These are phyloP conservation scores for Microcebus griseorufus DNA, from an alignment of 2,113 vertebrate genomes.

Conservation along the genomic window DNA sequence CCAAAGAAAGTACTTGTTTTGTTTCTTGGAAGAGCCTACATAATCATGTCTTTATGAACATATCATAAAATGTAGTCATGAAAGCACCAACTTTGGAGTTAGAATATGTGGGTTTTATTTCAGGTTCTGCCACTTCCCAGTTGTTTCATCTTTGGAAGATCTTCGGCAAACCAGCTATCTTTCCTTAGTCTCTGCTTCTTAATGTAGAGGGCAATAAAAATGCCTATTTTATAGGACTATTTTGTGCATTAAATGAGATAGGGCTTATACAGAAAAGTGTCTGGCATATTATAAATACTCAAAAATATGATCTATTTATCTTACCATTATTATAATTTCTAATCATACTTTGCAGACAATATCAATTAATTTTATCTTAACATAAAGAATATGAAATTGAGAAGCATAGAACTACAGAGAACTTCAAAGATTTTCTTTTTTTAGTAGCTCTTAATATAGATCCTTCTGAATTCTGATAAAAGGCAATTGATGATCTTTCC, in stretches of 20 bases:
- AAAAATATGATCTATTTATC: not conserved
- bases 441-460: not conserved
- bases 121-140: not conserved
- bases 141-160: not conserved
- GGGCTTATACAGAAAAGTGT: not conserved
- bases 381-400: not conserved
- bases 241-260: not conserved
- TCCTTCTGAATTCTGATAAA: conserved; percentile 8
- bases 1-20: not conserved
- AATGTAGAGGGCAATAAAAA: not conserved
- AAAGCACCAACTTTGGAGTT: not conserved
- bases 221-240: not conserved
- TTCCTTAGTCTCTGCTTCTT: not conserved
- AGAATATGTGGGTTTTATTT: not conserved
- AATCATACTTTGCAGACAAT: not conserved
- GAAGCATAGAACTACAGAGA: not conserved
- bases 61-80: not conserved
- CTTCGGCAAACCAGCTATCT: not conserved
- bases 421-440: not conserved
- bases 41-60: not conserved
- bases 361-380: not conserved
- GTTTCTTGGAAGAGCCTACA: not conserved
- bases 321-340: not conserved
- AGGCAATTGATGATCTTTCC: not conserved
- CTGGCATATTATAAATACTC: not conserved